Percentiles rank a stretch among this genome's conserved stretches.
phyloP scores from a whole-genome alignment of 2,888 invertebrate genomes.

The Oegoconia quadripuncta region DNA sequence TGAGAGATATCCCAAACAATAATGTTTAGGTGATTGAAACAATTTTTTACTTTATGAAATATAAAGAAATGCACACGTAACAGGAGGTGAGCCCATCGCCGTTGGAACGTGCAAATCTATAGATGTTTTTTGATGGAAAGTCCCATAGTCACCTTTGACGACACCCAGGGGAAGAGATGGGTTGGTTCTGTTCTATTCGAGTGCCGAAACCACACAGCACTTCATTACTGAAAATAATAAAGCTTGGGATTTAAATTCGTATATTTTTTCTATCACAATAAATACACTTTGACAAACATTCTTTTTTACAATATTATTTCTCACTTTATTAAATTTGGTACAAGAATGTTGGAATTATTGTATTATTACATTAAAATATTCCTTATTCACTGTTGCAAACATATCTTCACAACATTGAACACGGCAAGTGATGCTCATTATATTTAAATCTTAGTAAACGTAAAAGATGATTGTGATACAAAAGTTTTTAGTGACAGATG shows the following conservation, averaged over 20 bases:
- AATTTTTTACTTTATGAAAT: too few species aligned
- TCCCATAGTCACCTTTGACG: too few species aligned
- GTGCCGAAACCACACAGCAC: too few species aligned
- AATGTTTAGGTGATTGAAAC: too few species aligned
- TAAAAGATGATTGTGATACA: constrained; percentile 6
- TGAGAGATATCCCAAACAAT: too few species aligned
- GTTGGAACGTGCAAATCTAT: too few species aligned
- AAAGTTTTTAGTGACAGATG: constrained; percentile 8
- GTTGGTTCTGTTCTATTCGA: too few species aligned
- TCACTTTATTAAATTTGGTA: constrained; percentile 21
- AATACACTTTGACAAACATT: constrained; percentile 39
- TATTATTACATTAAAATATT: too few species aligned
- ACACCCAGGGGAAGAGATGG: too few species aligned
- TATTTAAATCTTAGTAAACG: neutral
- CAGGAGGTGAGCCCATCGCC: too few species aligned
- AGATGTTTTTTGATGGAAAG: too few species aligned
- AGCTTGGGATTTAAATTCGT: constrained; percentile 28
- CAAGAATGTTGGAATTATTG: constrained; percentile 17
- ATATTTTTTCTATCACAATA: constrained; percentile 57
- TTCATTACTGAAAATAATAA: neutral
- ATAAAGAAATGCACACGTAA: too few species aligned
- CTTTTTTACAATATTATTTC: constrained; percentile 14
- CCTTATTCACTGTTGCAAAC: constrained; percentile 67
- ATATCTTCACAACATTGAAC: constrained; percentile 67
- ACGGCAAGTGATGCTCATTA: constrained; percentile 26